Percentiles rank a stretch among this genome's conserved stretches.
Conservation (phyloP, 2,888 invertebrate genomes). For the Eurytoma californica region DNA sequence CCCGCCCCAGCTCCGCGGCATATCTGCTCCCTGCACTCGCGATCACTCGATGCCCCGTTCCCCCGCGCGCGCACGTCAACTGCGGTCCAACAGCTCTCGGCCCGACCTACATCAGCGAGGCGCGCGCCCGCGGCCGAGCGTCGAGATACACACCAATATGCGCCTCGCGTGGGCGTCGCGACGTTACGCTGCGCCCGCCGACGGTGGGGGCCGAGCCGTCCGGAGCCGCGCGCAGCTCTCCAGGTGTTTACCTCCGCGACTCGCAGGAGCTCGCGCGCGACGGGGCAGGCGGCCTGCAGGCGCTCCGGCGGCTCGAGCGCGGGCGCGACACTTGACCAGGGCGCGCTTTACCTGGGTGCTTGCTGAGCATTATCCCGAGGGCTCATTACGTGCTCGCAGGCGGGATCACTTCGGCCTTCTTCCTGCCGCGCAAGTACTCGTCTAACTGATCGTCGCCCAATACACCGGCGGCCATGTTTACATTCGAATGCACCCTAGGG, state of each 20-base stretch:
- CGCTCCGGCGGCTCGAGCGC: too few relatives aligned
- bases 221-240: too few relatives aligned
- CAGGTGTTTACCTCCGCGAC: too few relatives aligned
- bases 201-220: too few relatives aligned
- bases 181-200: too few relatives aligned
- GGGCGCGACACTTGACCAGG: neutral
- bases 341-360: slow-evolving; percentile 50
- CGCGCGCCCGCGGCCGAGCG: slow-evolving; percentile 4
- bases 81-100: slow-evolving; percentile 18
- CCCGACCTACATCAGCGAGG: neutral
- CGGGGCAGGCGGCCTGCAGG: neutral
- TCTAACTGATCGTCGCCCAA: slow-evolving; percentile 64
- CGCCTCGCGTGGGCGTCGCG: too few relatives aligned
- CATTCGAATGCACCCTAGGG: slow-evolving; percentile 63
- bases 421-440: slow-evolving; percentile 39
- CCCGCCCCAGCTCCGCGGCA: neutral
- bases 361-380: slow-evolving; percentile 35
- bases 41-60: slow-evolving; percentile 11
- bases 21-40: neutral
- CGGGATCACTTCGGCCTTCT: neutral
- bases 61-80: neutral
- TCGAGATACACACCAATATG: neutral
- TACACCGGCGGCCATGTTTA: slow-evolving; percentile 73
- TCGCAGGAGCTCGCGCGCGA: neutral
- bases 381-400: slow-evolving; percentile 42